These are phyloP conservation scores for Pseudomyrmex cubaensis DNA, from an alignment of 1,140 invertebrate genomes.

Conservation along the genomic window DNA sequence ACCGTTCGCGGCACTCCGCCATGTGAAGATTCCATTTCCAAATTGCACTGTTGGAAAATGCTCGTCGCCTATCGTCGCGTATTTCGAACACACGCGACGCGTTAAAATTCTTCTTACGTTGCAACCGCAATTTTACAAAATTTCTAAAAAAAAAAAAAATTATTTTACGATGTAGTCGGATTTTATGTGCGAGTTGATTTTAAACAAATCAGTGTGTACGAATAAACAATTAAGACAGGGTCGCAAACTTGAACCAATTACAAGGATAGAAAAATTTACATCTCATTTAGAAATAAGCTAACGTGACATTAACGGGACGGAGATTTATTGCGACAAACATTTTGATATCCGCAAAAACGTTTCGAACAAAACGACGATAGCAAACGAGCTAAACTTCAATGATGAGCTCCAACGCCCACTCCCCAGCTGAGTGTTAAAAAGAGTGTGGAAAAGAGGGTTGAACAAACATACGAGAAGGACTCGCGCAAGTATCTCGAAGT, in stretches of 20 bases:
- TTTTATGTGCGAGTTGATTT: too few species aligned
- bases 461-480: conserved; percentile 35
- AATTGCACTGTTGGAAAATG: conserved; percentile 60
- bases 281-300: conserved; percentile 1
- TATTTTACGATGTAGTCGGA: neutral
- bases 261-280: neutral
- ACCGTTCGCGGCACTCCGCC: conserved; percentile 26
- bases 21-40: conserved; percentile 51
- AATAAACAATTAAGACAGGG: too few species aligned
- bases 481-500: conserved; percentile 32
- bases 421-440: neutral
- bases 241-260: neutral
- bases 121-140: neutral
- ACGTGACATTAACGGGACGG: neutral
- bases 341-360: conserved; percentile 1
- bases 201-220: too few species aligned
- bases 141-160: neutral
- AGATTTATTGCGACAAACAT: conserved; percentile 18
- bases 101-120: neutral
- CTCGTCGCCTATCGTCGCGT: conserved; percentile 34
- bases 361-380: conserved; percentile 11
- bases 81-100: conserved; percentile 21
- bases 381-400: conserved; percentile 15
- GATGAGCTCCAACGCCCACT: conserved; percentile 29
- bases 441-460: conserved; percentile 25